A percentile compares a stretch with the other conserved stretches of the same genome.
Evolutionary conservation across 2,797 vertebrate genomes (phyloP).

Genomic region (Nyctalus aviator): DNA sequence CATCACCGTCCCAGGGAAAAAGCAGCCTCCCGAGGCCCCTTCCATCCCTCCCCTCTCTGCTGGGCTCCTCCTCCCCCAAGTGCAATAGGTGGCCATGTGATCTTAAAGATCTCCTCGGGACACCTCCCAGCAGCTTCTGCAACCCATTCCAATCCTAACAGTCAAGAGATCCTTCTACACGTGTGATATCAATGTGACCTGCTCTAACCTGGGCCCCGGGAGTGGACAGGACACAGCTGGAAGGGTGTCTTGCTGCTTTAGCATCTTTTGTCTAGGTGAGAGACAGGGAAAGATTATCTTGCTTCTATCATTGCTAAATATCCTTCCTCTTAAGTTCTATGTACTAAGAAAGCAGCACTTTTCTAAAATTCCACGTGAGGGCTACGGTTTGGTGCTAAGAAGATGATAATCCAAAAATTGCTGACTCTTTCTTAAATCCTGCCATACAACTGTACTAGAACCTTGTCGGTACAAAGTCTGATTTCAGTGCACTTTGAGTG

Average conservation of each 20-base stretch:
- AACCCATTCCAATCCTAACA: background rate
- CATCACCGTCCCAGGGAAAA: background rate
- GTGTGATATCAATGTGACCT: background rate
- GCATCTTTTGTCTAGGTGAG: background rate
- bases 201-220: background rate
- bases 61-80: background rate
- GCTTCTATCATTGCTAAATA: background rate
- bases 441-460: background rate
- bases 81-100: background rate
- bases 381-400: background rate
- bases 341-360: background rate
- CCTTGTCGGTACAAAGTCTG: background rate
- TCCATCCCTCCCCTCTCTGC: too few species aligned
- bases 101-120: background rate
- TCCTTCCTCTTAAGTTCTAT: background rate
- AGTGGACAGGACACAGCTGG: too few species aligned
- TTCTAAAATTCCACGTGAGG: background rate
- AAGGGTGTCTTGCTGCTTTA: background rate
- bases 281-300: background rate
- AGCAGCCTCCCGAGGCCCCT: background rate
- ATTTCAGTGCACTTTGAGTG: background rate
- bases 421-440: conserved; percentile 31
- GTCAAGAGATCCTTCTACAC: background rate
- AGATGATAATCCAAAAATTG: background rate
- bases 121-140: background rate